Conservation (phyloP, 2,113 vertebrate species). For the Antechinus flavipes region DNA sequence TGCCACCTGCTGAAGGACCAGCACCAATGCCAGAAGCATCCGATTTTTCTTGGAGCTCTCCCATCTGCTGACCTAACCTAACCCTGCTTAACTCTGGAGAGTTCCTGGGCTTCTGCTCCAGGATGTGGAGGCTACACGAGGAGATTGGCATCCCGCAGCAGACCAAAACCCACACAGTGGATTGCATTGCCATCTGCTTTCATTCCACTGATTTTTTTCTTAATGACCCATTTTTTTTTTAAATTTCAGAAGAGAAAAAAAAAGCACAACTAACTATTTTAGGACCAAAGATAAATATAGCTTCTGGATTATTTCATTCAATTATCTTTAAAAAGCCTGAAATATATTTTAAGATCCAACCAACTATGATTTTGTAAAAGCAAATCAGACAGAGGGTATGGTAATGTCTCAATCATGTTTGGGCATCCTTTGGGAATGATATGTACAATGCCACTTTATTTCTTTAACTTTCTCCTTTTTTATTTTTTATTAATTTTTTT, state of each 20-base stretch:
- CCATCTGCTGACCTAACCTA: slow-evolving; percentile 1
- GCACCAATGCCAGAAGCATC: neutral
- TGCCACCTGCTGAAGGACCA: neutral
- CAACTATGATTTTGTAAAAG: neutral
- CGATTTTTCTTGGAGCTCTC: neutral
- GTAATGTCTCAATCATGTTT: neutral
- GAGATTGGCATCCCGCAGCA: neutral
- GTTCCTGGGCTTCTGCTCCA: neutral
- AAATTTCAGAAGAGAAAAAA: neutral
- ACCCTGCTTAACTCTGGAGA: neutral
- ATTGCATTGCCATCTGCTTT: neutral
- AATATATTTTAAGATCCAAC: neutral
- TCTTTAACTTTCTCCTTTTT: neutral
- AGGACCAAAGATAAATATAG: neutral
- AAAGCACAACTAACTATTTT: neutral
- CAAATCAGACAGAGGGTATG: neutral
- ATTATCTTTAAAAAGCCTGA: neutral
- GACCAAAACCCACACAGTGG: neutral
- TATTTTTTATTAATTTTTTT: too few relatives aligned
- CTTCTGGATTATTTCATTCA: neutral
- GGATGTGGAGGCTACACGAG: neutral
- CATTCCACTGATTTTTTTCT: neutral
- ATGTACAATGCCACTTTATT: neutral
- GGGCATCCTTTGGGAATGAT: neutral
- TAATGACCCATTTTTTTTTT: neutral